phyloP scores from a whole-genome alignment of 2,888 invertebrate species.

The Orthosia gracilis region DNA sequence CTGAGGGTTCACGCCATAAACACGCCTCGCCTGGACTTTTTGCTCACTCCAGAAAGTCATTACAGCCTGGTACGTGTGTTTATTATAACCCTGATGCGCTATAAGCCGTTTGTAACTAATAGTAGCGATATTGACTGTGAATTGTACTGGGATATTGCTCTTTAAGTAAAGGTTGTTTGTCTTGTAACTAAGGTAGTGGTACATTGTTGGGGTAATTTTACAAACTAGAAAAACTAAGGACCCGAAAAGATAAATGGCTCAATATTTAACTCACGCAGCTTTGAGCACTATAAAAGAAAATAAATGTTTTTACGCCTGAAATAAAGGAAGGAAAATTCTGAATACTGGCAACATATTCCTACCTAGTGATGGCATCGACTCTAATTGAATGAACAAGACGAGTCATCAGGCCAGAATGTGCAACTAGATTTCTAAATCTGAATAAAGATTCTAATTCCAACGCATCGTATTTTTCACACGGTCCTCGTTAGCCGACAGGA shows the following conservation, averaged over 20 bases:
- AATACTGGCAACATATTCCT: background rate
- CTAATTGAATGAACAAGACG: background rate
- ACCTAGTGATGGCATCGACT: background rate
- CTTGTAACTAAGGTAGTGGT: background rate
- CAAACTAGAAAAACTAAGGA: conserved; percentile 14
- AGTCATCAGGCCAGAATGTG: background rate
- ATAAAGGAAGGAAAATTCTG: background rate
- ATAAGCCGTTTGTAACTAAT: conserved; percentile 57
- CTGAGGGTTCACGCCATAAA: conserved; percentile 65
- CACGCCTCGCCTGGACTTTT: conserved; percentile 70
- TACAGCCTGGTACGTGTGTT: conserved; percentile 76
- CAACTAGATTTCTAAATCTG: conserved; percentile 1
- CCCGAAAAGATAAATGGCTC: conserved; percentile 32
- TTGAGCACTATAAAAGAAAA: background rate
- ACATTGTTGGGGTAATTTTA: conserved; percentile 18
- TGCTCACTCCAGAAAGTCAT: conserved; percentile 78
- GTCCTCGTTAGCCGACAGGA: conserved; percentile 7
- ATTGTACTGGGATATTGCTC: conserved; percentile 19
- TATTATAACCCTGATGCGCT: conserved; percentile 72
- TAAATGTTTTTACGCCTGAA: background rate
- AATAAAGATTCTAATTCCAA: conserved; percentile 3
- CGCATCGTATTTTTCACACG: conserved; percentile 17
- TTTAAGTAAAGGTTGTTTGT: background rate
- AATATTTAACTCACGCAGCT: conserved; percentile 27
- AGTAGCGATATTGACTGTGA: conserved; percentile 64